Evolutionary conservation across 2,797 vertebrate genomes (phyloP), one percentile per base, ranked within the genome.

Genomic region (Liparis tanakae): DNA sequence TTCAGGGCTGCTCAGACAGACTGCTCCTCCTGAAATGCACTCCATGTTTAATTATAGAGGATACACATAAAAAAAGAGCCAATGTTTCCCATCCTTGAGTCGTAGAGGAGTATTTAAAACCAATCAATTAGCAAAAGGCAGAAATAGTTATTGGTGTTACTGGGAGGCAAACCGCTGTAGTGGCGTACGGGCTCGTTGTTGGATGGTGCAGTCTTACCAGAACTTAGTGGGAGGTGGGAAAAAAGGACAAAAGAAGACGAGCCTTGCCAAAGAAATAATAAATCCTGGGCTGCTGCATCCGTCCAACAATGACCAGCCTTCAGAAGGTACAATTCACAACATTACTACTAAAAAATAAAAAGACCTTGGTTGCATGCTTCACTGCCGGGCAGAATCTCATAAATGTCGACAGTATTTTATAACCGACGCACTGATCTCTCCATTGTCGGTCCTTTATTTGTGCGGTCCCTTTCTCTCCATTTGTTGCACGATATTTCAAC

Each of bases 181-280:
- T 15, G 67, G 65, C 51, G 75, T 74, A 51, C 64, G 73, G 71
- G 68, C 67, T 54, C 60, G 75, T 69, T 72, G 67, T 69, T 72
- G 67, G 70, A 85, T 64, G 78, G 54, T 78, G 71, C 72, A 85
- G 65, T 66, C 76, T 85, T 84, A 85, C 66, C 67, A 87, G 78
- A 86, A 72, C 70, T 78, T 71, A 72, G 86, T n/a, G n/a, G 83
- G 86, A 85, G 78, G 82, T 84, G 87, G 79, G 25, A 72, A 74
- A 61, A 78, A 74, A 56, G 25, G 78, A 74, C 25, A 80, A 73
- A 70, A 50, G 71, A 70, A 50, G 71, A 77, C 54, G 37, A 14
- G 59, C 37, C 37, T 62, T 66, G 76, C 76, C 77, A 83, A 82
- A 51, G 4, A 30, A 30, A 30, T 2, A 1, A 30, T 2, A 30